Percentiles rank a stretch among this genome's conserved stretches.
Evolutionary conservation across 2,888 invertebrate genomes (phyloP).

Genomic region (Sinotaia quadrata): DNA sequence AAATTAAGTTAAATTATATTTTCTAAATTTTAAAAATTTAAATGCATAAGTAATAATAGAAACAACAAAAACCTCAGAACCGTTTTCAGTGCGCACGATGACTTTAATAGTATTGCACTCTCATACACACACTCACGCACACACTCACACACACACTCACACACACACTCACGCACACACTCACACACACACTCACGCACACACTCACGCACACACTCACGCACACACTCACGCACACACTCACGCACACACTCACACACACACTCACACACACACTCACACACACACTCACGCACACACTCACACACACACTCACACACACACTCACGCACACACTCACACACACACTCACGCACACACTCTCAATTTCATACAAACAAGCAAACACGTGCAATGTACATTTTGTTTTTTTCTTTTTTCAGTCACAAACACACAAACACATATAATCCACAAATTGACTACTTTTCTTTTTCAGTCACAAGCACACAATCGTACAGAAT

Average conservation of each 20-base stretch:
- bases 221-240: too few species aligned
- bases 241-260: too few species aligned
- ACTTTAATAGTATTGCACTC: not conserved
- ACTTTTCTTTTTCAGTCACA: conserved; percentile 5
- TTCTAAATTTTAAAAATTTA: too few species aligned
- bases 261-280: conserved; percentile 17
- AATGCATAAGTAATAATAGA: not conserved
- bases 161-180: conserved; percentile 16
- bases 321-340: too few species aligned
- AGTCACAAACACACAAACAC: not conserved
- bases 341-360: conserved; percentile 3
- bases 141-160: conserved; percentile 9
- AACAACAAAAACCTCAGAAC: not conserved
- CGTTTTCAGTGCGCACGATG: not conserved
- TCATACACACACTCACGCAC: too few species aligned
- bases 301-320: too few species aligned
- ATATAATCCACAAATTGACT: not conserved
- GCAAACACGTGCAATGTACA: not conserved
- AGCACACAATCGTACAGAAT: not conserved
- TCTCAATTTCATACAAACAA: not conserved
- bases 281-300: too few species aligned
- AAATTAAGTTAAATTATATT: too few species aligned
- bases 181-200: too few species aligned
- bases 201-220: too few species aligned
- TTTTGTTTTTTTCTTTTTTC: not conserved